Percentiles rank a stretch among this genome's conserved stretches.
Conservation (phyloP, 2,797 vertebrate species). For the Microcaecilia unicolor region DNA sequence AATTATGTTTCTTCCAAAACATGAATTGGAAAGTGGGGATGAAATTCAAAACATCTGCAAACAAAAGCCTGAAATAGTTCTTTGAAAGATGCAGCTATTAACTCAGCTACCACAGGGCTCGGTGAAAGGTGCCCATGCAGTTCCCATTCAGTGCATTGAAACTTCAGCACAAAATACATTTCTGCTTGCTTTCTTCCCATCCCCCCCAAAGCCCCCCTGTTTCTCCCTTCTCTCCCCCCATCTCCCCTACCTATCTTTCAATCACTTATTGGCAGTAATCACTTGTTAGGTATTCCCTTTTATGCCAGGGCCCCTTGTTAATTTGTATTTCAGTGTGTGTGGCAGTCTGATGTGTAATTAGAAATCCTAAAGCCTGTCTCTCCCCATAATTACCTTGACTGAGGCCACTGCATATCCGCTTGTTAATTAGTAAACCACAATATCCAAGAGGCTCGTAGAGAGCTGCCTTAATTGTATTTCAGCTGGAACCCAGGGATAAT, state of each 20-base stretch:
- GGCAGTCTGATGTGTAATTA: slow-evolving; percentile 37
- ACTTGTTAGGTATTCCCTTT: slow-evolving; percentile 22
- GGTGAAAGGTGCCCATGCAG: neutral
- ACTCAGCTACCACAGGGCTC: neutral
- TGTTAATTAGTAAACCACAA: slow-evolving; percentile 68
- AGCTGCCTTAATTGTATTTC: slow-evolving; percentile 60
- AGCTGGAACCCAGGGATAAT: slow-evolving; percentile 57
- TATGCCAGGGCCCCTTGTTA: slow-evolving; percentile 23
- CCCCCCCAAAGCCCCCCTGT: accelerated
- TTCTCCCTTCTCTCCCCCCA: too few species aligned
- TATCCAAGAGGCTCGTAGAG: slow-evolving; percentile 53
- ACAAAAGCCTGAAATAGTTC: neutral
- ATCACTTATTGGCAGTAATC: slow-evolving; percentile 7
- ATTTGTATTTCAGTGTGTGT: slow-evolving; percentile 38
- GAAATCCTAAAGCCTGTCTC: slow-evolving; percentile 43
- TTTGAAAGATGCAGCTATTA: neutral
- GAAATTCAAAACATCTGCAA: neutral
- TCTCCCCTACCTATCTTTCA: slow-evolving; percentile 6
- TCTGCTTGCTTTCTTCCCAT: neutral
- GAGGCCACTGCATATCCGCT: slow-evolving; percentile 59
- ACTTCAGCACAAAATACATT: slow-evolving; percentile 9
- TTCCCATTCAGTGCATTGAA: slow-evolving; percentile 1
- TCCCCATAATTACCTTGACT: slow-evolving; percentile 56
- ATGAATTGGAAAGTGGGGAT: neutral
- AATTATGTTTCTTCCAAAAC: neutral